Evolutionary conservation across 1,140 invertebrate genomes (phyloP).

Genomic region (Calephelis nemesis): DNA sequence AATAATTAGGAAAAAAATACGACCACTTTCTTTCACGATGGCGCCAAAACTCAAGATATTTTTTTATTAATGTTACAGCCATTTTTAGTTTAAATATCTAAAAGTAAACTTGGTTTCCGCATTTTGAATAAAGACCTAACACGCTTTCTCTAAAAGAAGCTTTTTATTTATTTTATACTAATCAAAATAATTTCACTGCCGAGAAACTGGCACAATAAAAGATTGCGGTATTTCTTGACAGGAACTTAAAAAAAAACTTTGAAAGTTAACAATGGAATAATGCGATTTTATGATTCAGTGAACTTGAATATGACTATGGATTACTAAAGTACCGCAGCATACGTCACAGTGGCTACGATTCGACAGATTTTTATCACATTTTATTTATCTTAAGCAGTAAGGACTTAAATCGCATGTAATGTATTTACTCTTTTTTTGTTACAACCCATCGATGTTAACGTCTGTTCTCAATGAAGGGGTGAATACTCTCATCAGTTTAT

Average conservation of each 20-base stretch:
- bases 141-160: too few species aligned
- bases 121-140: too few species aligned
- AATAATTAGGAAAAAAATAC: too few species aligned
- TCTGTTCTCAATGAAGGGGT: constrained; percentile 31
- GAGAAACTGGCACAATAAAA: neutral
- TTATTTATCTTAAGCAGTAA: neutral
- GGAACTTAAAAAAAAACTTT: too few species aligned
- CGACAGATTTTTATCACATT: neutral
- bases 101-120: too few species aligned
- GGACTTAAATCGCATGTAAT: neutral
- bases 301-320: constrained; percentile 25
- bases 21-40: too few species aligned
- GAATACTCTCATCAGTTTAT: constrained; percentile 34
- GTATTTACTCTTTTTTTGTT: constrained; percentile 11
- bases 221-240: neutral
- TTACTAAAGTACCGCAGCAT: neutral
- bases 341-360: neutral
- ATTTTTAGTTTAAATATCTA: too few species aligned
- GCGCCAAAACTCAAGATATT: too few species aligned
- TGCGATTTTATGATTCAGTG: constrained; percentile 32
- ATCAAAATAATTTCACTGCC: too few species aligned
- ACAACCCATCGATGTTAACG: constrained; percentile 8
- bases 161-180: too few species aligned
- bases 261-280: constrained; percentile 22
- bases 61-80: too few species aligned